Percentiles rank a stretch among this genome's conserved stretches.
phyloP scores from a whole-genome alignment of 2,888 invertebrate species.

The Helicoverpa assulta region DNA sequence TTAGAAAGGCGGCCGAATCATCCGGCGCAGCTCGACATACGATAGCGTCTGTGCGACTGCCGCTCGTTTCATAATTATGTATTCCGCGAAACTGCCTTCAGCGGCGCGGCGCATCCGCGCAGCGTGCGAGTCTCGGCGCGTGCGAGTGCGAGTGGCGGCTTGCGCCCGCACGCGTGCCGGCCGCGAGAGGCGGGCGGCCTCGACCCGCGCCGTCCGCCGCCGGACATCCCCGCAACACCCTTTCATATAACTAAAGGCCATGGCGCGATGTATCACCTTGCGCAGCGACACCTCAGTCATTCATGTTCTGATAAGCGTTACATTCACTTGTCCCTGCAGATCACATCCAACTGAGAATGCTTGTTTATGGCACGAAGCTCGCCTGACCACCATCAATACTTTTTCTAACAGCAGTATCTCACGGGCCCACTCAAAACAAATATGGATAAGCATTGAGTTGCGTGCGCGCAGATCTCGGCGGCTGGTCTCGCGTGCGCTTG shows the following conservation, averaged over 20 bases:
- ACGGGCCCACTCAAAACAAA: not conserved
- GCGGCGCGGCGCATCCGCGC: too few relatives aligned
- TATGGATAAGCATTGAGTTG: too few relatives aligned
- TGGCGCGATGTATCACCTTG: not conserved
- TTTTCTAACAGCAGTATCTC: not conserved
- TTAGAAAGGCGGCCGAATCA: constrained; percentile 50
- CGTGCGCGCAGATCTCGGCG: too few relatives aligned
- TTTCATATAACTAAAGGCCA: not conserved
- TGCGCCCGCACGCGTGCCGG: constrained; percentile 2
- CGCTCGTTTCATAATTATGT: constrained; percentile 34
- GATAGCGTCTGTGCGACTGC: constrained; percentile 12
- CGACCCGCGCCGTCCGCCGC: constrained; percentile 55
- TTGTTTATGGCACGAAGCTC: too few relatives aligned
- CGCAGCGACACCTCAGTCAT: not conserved
- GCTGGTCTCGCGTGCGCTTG: not conserved
- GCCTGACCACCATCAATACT: too few relatives aligned
- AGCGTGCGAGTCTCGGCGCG: too few relatives aligned
- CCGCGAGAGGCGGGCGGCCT: constrained; percentile 65
- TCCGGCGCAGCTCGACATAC: constrained; percentile 16
- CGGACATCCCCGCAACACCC: not conserved
- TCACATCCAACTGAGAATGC: too few relatives aligned
- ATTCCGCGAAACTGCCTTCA: constrained; percentile 12
- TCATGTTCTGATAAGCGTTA: not conserved
- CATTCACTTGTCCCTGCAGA: constrained; percentile 13
- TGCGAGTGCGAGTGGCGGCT: too few relatives aligned